Percentiles rank a stretch among this genome's conserved stretches.
phyloP scores from a whole-genome alignment of 2,888 invertebrate species.

The Acanthoscelides obtectus region DNA sequence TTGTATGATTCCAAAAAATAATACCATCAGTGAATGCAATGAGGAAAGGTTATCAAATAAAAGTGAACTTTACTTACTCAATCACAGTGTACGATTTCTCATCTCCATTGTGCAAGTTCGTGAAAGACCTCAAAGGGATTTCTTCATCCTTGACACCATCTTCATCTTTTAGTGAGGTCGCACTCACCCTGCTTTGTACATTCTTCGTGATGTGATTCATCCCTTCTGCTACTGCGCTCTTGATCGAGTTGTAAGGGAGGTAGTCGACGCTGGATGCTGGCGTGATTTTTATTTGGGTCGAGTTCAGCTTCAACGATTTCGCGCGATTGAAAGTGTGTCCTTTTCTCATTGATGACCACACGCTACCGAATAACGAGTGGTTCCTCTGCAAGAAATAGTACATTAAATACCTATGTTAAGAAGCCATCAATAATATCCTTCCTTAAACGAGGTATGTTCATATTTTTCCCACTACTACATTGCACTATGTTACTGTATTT shows the following conservation, averaged over 20 bases:
- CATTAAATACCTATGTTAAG: too few relatives aligned
- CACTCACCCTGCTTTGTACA: constrained; percentile 42
- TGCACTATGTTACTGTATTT: too few relatives aligned
- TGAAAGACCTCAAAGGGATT: constrained; percentile 72
- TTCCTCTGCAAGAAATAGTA: constrained; percentile 78
- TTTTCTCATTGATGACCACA: constrained; percentile 89
- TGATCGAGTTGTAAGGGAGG: constrained; percentile 56
- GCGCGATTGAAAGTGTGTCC: constrained; percentile 59
- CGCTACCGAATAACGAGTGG: constrained; percentile 92
- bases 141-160: constrained; percentile 54
- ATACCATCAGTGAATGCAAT: too few relatives aligned
- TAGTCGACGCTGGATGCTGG: constrained; percentile 50
- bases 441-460: too few relatives aligned
- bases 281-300: constrained; percentile 50
- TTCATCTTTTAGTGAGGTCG: constrained; percentile 39
- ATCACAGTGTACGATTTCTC: constrained; percentile 66
- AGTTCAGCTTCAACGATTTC: constrained; percentile 56
- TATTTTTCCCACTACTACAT: too few relatives aligned
- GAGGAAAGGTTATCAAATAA: not conserved
- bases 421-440: too few relatives aligned
- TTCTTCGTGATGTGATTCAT: constrained; percentile 55
- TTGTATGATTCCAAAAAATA: too few relatives aligned
- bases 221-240: constrained; percentile 52
- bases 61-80: constrained; percentile 56
- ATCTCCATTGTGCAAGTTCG: constrained; percentile 61